phyloP scores from a whole-genome alignment of 2,797 vertebrate species.

The Coccyzus lansbergi region DNA sequence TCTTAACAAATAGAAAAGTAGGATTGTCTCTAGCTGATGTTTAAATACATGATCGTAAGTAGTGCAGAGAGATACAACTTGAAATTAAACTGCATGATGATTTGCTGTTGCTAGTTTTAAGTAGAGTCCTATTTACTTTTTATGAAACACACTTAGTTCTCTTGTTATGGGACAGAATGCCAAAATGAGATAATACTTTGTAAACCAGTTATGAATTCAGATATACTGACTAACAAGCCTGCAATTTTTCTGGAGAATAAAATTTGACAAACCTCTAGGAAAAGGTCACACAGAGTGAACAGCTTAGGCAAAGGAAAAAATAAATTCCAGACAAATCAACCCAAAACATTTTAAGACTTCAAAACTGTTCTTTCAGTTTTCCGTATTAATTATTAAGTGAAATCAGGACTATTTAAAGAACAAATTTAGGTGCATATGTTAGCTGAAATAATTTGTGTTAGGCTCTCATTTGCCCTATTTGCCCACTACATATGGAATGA shows the following conservation, averaged over 20 bases:
- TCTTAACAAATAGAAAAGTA: not conserved
- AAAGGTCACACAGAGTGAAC: not conserved
- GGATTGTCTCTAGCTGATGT: not conserved
- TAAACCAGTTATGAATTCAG: not conserved
- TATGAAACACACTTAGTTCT: not conserved
- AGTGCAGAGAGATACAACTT: not conserved
- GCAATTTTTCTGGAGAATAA: not conserved
- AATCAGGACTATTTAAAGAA: not conserved
- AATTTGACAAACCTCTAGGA: not conserved
- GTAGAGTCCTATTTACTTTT: not conserved
- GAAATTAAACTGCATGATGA: not conserved
- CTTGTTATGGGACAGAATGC: not conserved
- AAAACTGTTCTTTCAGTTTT: not conserved
- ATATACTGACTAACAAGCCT: not conserved
- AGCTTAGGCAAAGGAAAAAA: not conserved
- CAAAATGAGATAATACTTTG: not conserved
- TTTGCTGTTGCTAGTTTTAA: not conserved
- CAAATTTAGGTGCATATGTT: not conserved
- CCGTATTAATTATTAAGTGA: not conserved
- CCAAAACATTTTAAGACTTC: not conserved
- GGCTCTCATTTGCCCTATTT: not conserved
- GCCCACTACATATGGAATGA: not conserved
- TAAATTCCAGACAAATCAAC: not conserved
- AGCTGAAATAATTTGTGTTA: not conserved
- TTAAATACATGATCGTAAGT: not conserved